Evolutionary conservation across 2,113 vertebrate species (phyloP).

Genomic region (Salvelinus sp.): DNA sequence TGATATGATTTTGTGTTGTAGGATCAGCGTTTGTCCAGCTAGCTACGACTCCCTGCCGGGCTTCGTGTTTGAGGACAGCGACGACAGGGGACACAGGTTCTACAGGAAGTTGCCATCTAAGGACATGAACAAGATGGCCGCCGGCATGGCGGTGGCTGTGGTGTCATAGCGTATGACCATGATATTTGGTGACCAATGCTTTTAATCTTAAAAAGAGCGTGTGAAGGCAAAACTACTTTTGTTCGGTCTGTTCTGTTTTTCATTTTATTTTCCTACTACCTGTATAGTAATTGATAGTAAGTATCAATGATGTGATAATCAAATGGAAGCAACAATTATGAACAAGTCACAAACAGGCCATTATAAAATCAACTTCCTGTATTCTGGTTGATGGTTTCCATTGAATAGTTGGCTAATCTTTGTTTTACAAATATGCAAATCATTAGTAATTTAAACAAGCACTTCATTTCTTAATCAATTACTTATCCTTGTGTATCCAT

Average conservation of each 20-base stretch:
- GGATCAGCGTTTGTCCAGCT: slow-evolving; percentile 74
- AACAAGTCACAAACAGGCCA: background rate
- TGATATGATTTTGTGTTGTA: slow-evolving; percentile 1
- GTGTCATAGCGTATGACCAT: slow-evolving; percentile 45
- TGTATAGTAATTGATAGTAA: background rate
- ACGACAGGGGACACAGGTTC: slow-evolving; percentile 79
- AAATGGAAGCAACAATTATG: background rate
- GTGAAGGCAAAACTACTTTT: background rate
- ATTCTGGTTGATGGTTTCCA: background rate
- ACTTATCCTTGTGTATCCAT: background rate
- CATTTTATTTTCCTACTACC: background rate
- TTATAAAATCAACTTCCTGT: background rate
- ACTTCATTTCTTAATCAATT: background rate
- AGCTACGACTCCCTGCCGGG: slow-evolving; percentile 67
- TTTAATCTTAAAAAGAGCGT: background rate
- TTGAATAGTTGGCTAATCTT: too few relatives aligned
- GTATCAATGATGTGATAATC: slow-evolving; percentile 9
- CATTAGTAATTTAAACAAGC: background rate
- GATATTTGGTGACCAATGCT: background rate
- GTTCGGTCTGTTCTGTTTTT: background rate
- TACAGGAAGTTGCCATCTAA: slow-evolving; percentile 67
- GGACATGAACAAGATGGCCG: slow-evolving; percentile 24
- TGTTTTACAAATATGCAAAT: too few relatives aligned
- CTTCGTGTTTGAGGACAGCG: slow-evolving; percentile 72
- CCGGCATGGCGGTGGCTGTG: slow-evolving; percentile 50